Evolutionary conservation across 2,888 invertebrate species (phyloP).

Genomic region (Biston stratarius): DNA sequence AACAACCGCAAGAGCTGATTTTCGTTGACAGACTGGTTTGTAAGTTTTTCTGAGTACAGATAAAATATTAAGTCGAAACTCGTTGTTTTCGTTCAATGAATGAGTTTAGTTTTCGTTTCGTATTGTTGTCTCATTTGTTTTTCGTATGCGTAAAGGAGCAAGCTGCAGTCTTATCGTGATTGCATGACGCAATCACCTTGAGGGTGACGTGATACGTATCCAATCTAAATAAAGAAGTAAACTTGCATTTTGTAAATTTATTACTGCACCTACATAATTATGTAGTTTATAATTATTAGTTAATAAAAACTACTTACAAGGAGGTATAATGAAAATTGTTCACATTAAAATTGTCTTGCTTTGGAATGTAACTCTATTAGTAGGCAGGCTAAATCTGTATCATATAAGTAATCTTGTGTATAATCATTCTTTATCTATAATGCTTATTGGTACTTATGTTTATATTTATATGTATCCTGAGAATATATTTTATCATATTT

Average conservation of each 20-base stretch:
- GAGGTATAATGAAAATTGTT: no score
- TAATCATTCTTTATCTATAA: no score
- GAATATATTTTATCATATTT: no score
- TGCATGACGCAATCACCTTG: constrained; percentile 19
- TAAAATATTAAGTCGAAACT: neutral
- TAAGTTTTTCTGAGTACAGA: neutral
- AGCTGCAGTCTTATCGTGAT: neutral
- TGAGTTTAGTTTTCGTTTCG: constrained; percentile 2
- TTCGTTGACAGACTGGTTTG: neutral
- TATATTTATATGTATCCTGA: no score
- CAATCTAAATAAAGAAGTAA: neutral
- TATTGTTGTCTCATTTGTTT: constrained; percentile 6
- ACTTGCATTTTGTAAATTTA: neutral
- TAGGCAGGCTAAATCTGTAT: no score
- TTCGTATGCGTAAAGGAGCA: constrained; percentile 10
- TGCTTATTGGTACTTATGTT: no score
- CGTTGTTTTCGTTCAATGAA: constrained; percentile 6
- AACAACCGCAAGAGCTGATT: neutral
- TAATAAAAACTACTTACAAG: no score
- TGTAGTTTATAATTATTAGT: neutral
- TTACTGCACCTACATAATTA: neutral
- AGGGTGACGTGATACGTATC: neutral
- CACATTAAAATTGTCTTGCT: no score
- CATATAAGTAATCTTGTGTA: no score
- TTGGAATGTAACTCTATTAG: no score